A percentile compares a stretch with the other conserved stretches of the same genome.
Conservation (phyloP, 2,113 vertebrate genomes). For the sheep (Ovis aries) region ARS-UI_Ramb_v3.0 NC_056058.1:74129001-74129500, state of each 20-base stretch:
- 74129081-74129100: neutral
- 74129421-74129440: neutral
- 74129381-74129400: neutral
- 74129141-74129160: neutral
- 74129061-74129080: neutral
- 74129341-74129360: neutral
- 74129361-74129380: neutral
- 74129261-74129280: neutral
- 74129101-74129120: too few species aligned
- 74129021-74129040: neutral
- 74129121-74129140: neutral
- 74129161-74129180: neutral
- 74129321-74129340: neutral
- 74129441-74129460: neutral
- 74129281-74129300: neutral
- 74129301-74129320: neutral
- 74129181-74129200: neutral
- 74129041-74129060: neutral
- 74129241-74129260: neutral
- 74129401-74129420: accelerated
- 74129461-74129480: neutral
- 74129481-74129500: neutral
- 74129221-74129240: neutral
- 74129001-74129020: neutral
- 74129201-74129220: accelerated